Percentiles rank a stretch among this genome's conserved stretches.
These are phyloP conservation scores for Ormyrus pomaceus DNA, from an alignment of 2,888 invertebrate species.

Conservation along the genomic window DNA sequence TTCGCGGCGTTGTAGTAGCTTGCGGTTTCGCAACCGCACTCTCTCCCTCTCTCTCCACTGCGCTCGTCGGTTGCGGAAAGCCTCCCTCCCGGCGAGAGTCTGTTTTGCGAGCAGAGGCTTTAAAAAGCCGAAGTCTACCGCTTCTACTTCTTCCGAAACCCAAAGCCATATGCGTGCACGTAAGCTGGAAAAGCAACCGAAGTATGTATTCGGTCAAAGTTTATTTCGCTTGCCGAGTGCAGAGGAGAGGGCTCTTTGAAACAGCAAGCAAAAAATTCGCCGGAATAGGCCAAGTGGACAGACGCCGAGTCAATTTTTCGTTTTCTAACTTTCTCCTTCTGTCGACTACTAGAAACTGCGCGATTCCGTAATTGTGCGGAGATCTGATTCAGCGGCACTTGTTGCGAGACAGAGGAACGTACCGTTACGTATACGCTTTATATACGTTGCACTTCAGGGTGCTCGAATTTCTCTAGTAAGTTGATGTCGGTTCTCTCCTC, in stretches of 20 bases:
- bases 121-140: slow-evolving; percentile 65
- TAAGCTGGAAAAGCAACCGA: background rate
- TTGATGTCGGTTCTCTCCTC: background rate
- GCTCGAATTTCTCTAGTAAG: slow-evolving; percentile 8
- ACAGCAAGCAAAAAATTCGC: background rate
- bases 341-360: background rate
- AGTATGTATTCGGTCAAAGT: slow-evolving; percentile 1
- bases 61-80: slow-evolving; percentile 69
- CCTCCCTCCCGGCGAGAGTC: slow-evolving; percentile 56
- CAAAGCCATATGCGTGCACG: too few species aligned
- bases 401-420: slow-evolving; percentile 6
- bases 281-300: background rate
- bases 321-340: slow-evolving; percentile 5
- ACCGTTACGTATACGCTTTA: background rate
- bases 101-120: slow-evolving; percentile 68
- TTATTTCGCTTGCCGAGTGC: slow-evolving; percentile 4
- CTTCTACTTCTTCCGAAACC: too few species aligned
- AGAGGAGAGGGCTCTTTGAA: background rate
- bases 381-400: slow-evolving; percentile 26
- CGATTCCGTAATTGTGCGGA: slow-evolving; percentile 31
- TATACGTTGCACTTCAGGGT: background rate
- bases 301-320: background rate
- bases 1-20: slow-evolving; percentile 69
- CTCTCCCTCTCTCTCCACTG: slow-evolving; percentile 61
- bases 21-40: slow-evolving; percentile 73